A percentile compares a stretch with the other conserved stretches of the same genome.
Conservation (phyloP, 1,140 invertebrate species). For the Drosophila carrolli region DNA sequence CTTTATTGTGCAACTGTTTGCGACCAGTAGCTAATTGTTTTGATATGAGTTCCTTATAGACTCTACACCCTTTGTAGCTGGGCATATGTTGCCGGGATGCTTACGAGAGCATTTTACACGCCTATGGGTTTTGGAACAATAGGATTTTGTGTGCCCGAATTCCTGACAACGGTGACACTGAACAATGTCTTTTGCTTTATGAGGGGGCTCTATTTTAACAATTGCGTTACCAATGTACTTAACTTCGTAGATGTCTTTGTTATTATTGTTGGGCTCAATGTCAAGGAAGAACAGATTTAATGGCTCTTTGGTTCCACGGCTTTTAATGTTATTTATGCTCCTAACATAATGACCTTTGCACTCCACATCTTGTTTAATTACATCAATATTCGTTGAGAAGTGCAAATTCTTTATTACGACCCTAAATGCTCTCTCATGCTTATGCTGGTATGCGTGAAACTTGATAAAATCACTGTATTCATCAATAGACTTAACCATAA, state of each 20-base stretch:
- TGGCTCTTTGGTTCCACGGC: conserved; percentile 28
- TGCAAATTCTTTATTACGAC: conserved; percentile 56
- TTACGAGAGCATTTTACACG: no score
- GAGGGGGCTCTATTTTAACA: no score
- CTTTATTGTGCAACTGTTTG: no score
- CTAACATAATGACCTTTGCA: conserved; percentile 33
- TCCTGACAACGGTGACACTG: no score
- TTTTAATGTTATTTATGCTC: conserved; percentile 44
- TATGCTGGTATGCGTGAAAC: no score
- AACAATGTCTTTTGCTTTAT: no score
- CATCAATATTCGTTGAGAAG: conserved; percentile 38
- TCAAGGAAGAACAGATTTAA: conserved; percentile 48
- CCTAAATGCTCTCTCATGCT: conserved; percentile 29
- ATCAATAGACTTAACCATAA: background rate
- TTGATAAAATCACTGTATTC: background rate
- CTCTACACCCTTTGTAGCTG: no score
- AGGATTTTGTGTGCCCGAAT: no score
- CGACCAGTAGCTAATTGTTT: no score
- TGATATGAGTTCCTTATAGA: no score
- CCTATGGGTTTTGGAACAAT: no score
- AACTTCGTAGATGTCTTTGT: conserved; percentile 10
- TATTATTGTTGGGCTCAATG: conserved; percentile 68
- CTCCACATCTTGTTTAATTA: conserved; percentile 40
- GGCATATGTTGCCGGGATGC: no score
- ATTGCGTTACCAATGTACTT: conserved; percentile 53